Evolutionary conservation across 2,888 invertebrate species (phyloP), one percentile per base, ranked within the genome.

Genomic region (Sericinus montela): DNA sequence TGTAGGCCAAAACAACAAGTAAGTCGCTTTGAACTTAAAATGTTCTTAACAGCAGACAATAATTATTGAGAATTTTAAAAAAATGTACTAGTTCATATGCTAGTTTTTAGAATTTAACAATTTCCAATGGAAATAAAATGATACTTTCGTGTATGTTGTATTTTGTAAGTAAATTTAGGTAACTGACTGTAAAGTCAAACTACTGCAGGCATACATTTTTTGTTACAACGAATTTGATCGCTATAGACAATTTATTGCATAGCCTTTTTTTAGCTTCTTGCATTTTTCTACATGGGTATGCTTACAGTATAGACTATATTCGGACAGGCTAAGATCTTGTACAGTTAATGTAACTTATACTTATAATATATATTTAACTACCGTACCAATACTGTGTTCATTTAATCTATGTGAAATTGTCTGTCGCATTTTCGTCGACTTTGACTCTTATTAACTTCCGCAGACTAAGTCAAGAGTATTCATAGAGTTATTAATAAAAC

Each of bases 71-170:
- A 11, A 32, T 13, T 32, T 11, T n/a, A 5, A 32, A 32, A 3
- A 11, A 36, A 42, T 39, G 13, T 44, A 34, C 39, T 29, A 48
- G n/a, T 74, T 74, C 68, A 73, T 73, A 62, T 59, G 65, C 54
- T 78, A 75, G 66, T 71, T 70, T 67, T 69, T 59, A 62, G 55
- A 28, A 45, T 32, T 37, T 71, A 78, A 79, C 73, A 58, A 62
- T 78, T 78, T 78, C 76, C 75, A 60, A 68, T 70, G 75, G 78
- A 76, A 75, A 78, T 71, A 61, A 68, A 71, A 64, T 59, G 30
- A 52, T 59, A 54, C 60, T 62, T 58, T 55, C 59, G 49, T 62
- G 52, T 64, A 58, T 56, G 58, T 49, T 53, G 37, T 59, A 47
- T 48, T 45, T 53, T 52, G 48, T 61, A 59, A 52, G 55, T 55